These are phyloP conservation scores for Heliothis subflexa DNA, from an alignment of 1,140 invertebrate genomes.

Conservation along the genomic window DNA sequence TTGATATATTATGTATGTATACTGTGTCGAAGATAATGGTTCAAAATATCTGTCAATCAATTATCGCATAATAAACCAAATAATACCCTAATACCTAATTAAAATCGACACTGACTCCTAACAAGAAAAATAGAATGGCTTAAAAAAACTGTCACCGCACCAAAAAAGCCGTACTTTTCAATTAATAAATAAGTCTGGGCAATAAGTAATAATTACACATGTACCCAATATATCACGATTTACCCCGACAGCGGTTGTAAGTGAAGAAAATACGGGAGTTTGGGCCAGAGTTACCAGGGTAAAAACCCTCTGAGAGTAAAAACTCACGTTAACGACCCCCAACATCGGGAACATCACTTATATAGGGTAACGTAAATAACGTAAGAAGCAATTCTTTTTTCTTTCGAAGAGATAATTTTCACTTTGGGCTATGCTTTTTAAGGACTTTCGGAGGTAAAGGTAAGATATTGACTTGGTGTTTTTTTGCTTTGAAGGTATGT, in stretches of 20 bases:
- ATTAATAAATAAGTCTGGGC: constrained; percentile 40
- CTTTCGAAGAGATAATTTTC: constrained; percentile 38
- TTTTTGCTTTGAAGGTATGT: background rate
- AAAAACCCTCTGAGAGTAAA: constrained; percentile 32
- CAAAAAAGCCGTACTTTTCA: constrained; percentile 35
- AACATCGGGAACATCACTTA: constrained; percentile 31
- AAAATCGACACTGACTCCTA: no score
- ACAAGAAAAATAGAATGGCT: no score
- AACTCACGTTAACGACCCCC: constrained; percentile 39
- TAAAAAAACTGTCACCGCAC: background rate
- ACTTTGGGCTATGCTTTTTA: constrained; percentile 30
- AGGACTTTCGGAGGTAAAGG: background rate
- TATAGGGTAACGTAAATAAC: constrained; percentile 15
- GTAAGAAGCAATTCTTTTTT: constrained; percentile 30
- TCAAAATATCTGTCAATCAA: no score
- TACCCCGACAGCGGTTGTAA: constrained; percentile 31
- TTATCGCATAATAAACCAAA: no score
- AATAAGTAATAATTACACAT: constrained; percentile 47
- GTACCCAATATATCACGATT: constrained; percentile 42
- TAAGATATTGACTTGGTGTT: background rate
- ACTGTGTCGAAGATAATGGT: no score
- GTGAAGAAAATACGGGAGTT: constrained; percentile 45
- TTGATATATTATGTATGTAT: no score
- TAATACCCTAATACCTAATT: no score
- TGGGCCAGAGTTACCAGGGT: constrained; percentile 22